phyloP scores from a whole-genome alignment of 2,113 vertebrate species.

The Apodemus sylvaticus region DNA sequence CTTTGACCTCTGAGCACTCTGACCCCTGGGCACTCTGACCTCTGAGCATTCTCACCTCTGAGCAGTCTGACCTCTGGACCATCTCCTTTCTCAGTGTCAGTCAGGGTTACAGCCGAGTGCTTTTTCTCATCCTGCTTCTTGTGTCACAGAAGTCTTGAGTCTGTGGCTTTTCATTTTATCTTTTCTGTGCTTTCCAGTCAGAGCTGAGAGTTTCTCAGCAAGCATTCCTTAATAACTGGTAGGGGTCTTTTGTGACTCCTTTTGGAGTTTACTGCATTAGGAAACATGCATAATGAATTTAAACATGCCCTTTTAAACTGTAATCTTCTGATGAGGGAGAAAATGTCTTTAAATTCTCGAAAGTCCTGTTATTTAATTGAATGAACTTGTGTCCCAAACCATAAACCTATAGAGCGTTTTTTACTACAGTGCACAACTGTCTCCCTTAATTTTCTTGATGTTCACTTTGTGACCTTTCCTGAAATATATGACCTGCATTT shows the following conservation, averaged over 20 bases:
- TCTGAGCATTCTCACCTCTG: background rate
- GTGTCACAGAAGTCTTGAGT: background rate
- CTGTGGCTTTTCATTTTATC: background rate
- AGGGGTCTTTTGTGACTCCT: background rate
- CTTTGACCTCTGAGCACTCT: background rate
- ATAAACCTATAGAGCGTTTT: background rate
- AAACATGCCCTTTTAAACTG: background rate
- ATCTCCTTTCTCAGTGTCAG: background rate
- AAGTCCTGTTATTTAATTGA: background rate
- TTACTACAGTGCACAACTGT: background rate
- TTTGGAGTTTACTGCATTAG: background rate
- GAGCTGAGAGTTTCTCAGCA: background rate
- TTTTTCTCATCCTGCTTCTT: background rate
- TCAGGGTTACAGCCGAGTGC: background rate
- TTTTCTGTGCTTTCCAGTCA: background rate
- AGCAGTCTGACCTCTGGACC: background rate
- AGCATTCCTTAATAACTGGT: background rate
- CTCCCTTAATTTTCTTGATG: background rate
- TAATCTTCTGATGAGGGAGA: background rate
- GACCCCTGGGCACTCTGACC: background rate
- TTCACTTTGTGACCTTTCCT: background rate
- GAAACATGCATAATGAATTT: background rate
- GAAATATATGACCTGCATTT: background rate
- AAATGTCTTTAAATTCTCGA: background rate
- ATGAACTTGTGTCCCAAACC: too few relatives aligned